These are phyloP conservation scores for Oplegnathus fasciatus DNA, from an alignment of 2,113 vertebrate species.

Conservation along the genomic window DNA sequence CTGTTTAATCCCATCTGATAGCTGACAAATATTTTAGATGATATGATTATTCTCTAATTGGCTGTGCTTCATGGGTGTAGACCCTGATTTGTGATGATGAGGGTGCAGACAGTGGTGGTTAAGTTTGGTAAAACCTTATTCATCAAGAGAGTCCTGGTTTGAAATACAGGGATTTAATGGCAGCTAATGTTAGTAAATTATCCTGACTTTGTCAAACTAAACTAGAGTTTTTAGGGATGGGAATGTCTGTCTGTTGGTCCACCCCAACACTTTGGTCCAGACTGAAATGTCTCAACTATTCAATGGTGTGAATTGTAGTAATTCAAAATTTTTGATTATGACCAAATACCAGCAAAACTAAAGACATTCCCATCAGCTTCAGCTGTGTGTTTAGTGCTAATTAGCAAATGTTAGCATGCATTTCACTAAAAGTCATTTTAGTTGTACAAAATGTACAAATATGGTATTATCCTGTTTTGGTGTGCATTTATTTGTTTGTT, in stretches of 20 bases:
- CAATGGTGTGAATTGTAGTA: too few species aligned
- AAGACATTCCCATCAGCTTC: not conserved
- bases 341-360: too few species aligned
- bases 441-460: not conserved
- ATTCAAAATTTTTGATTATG: too few species aligned
- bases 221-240: not conserved
- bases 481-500: not conserved
- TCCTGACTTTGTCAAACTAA: not conserved
- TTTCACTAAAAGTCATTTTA: not conserved
- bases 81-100: constrained; percentile 38
- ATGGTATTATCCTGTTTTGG: not conserved
- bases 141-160: not conserved
- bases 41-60: constrained; percentile 64
- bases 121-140: constrained; percentile 10
- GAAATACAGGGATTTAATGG: not conserved
- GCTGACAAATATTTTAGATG: constrained; percentile 60
- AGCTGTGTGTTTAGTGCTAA: not conserved
- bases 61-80: constrained; percentile 43
- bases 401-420: not conserved
- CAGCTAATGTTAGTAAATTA: not conserved
- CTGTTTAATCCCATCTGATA: constrained; percentile 58
- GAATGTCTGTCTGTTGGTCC: not conserved
- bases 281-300: not conserved
- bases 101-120: constrained; percentile 2
- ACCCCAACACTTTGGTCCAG: not conserved